These are phyloP conservation scores for Hassar affinis DNA, from an alignment of 2,113 vertebrate genomes.

Conservation along the genomic window DNA sequence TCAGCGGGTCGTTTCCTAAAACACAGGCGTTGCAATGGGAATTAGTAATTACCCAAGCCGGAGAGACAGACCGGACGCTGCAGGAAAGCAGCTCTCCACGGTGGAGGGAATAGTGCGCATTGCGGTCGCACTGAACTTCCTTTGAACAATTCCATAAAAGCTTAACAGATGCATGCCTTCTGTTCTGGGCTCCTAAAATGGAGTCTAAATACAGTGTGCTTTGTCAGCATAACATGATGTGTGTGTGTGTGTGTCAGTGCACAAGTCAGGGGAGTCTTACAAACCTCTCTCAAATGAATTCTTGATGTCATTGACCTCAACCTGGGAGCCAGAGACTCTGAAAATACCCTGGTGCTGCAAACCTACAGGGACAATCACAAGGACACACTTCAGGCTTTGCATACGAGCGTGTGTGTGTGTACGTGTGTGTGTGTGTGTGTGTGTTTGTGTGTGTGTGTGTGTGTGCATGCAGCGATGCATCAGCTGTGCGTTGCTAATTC, in stretches of 20 bases:
- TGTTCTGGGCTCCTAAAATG: neutral
- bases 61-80: neutral
- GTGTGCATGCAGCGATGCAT: neutral
- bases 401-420: conserved; percentile 4
- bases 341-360: too few species aligned
- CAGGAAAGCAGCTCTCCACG: neutral
- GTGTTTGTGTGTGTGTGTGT: too few species aligned
- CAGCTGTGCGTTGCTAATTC: neutral
- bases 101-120: neutral
- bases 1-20: conserved; percentile 93
- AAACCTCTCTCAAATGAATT: too few species aligned
- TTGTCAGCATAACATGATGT: neutral
- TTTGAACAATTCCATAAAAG: neutral
- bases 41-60: neutral
- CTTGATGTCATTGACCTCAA: too few species aligned
- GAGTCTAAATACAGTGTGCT: neutral
- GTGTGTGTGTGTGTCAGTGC: neutral
- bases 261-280: neutral
- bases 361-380: conserved; percentile 68
- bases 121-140: neutral
- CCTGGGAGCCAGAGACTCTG: too few species aligned
- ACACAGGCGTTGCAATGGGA: neutral
- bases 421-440: neutral
- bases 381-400: neutral
- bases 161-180: conserved; percentile 9